Evolutionary conservation across 2,797 vertebrate genomes (phyloP).

Genomic region (Myotis findleyi): DNA sequence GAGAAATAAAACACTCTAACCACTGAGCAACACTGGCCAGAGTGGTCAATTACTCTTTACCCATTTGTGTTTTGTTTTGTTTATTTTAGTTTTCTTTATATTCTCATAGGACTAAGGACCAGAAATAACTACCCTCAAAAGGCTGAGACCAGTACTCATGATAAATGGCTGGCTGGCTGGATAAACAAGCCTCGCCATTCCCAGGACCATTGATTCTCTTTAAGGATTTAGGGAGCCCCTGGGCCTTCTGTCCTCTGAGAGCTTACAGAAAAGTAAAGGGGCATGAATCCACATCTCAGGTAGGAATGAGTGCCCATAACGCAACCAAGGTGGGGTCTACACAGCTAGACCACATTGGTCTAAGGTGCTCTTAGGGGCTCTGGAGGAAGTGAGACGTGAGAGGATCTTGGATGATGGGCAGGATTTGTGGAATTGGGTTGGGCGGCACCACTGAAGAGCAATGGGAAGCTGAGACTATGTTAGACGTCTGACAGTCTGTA

Average conservation of each 20-base stretch:
- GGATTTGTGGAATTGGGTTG: neutral
- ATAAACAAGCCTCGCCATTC: neutral
- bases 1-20: neutral
- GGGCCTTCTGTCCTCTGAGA: neutral
- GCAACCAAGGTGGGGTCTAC: accelerated
- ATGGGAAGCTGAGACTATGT: neutral
- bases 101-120: neutral
- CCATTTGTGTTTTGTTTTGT: neutral
- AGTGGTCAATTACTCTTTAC: neutral
- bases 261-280: neutral
- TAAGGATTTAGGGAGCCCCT: neutral
- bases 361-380: accelerated
- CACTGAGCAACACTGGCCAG: too few relatives aligned
- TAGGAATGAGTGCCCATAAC: accelerated
- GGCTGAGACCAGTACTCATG: neutral
- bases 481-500: neutral
- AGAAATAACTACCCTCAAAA: neutral
- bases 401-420: neutral
- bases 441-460: neutral
- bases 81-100: neutral
- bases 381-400: neutral
- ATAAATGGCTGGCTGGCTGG: neutral
- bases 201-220: neutral
- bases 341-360: neutral
- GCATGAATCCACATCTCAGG: neutral